Evolutionary conservation across 2,797 vertebrate genomes (phyloP).

Genomic region (Hippocampus kuda): DNA sequence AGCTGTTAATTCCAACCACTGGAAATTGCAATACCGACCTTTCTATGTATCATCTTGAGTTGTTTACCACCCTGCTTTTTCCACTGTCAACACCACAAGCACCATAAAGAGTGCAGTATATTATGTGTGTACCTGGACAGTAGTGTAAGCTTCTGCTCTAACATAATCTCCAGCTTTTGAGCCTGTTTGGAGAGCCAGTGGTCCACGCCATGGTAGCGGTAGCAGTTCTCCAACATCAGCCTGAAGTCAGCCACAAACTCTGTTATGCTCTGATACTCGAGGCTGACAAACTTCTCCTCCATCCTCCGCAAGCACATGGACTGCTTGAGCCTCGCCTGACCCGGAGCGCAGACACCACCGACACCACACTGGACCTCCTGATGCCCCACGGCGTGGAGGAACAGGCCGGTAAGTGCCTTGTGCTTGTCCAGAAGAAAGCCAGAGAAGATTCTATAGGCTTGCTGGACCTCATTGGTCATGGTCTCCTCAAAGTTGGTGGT

Average conservation of each 20-base stretch:
- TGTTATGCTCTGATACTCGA: slow-evolving; percentile 79
- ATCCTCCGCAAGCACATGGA: slow-evolving; percentile 79
- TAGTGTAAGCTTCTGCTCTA: slow-evolving; percentile 91
- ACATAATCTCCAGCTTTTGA: slow-evolving; percentile 90
- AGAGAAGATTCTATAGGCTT: slow-evolving; percentile 80
- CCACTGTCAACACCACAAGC: not conserved
- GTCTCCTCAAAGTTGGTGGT: slow-evolving; percentile 62
- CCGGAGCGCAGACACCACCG: slow-evolving; percentile 37
- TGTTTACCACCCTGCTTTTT: not conserved
- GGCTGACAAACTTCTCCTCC: slow-evolving; percentile 79
- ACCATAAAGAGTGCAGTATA: not conserved
- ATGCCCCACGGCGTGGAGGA: slow-evolving; percentile 54
- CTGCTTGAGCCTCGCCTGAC: slow-evolving; percentile 47
- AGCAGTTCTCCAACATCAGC: slow-evolving; percentile 88
- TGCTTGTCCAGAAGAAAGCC: slow-evolving; percentile 87
- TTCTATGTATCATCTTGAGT: not conserved
- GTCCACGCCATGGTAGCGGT: slow-evolving; percentile 85
- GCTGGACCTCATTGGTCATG: slow-evolving; percentile 81
- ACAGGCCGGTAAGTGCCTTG: slow-evolving; percentile 73
- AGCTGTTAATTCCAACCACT: too few species aligned
- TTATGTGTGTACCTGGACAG: slow-evolving; percentile 74
- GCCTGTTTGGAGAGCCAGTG: slow-evolving; percentile 95
- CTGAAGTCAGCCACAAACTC: slow-evolving; percentile 93
- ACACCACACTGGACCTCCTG: slow-evolving; percentile 46
- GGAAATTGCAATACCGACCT: too few species aligned